phyloP scores from a whole-genome alignment of 2,797 vertebrate genomes.

The Philypnodon macrostomus region DNA sequence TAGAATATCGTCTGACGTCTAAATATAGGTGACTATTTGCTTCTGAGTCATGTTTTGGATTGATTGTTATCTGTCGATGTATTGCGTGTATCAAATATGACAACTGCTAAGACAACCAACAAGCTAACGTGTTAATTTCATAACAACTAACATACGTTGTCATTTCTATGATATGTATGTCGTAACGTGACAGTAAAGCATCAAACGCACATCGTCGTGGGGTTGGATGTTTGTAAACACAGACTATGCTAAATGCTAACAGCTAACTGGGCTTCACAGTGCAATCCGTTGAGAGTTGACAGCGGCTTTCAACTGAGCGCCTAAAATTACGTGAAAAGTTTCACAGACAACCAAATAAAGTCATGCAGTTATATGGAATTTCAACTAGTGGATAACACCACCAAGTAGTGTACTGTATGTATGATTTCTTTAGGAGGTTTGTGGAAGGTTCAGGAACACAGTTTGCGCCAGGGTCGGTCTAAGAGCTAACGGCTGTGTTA shows the following conservation, averaged over 20 bases:
- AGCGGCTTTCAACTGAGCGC: constrained; percentile 38
- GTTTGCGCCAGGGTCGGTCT: constrained; percentile 47
- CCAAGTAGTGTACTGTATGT: constrained; percentile 1
- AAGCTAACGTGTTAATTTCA: constrained; percentile 25
- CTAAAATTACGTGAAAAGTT: neutral
- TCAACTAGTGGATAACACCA: fast-evolving
- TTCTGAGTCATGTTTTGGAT: too few species aligned
- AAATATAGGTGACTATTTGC: too few species aligned
- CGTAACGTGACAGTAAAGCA: neutral
- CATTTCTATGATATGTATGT: too few species aligned
- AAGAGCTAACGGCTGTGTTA: constrained; percentile 39
- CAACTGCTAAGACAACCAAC: constrained; percentile 23
- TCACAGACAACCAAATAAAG: neutral
- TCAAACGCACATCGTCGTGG: constrained; percentile 1
- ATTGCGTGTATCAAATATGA: constrained; percentile 34
- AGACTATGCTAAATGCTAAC: constrained; percentile 17
- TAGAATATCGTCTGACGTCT: too few species aligned
- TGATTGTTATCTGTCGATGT: too few species aligned
- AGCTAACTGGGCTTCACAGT: constrained; percentile 19
- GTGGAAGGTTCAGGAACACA: constrained; percentile 40
- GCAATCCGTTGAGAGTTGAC: constrained; percentile 50
- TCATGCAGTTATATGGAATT: too few species aligned
- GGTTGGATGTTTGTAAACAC: constrained; percentile 49
- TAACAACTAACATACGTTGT: neutral
- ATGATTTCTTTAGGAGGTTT: constrained; percentile 10